phyloP scores from a whole-genome alignment of 2,113 vertebrate species.

The Gobio gobio region DNA sequence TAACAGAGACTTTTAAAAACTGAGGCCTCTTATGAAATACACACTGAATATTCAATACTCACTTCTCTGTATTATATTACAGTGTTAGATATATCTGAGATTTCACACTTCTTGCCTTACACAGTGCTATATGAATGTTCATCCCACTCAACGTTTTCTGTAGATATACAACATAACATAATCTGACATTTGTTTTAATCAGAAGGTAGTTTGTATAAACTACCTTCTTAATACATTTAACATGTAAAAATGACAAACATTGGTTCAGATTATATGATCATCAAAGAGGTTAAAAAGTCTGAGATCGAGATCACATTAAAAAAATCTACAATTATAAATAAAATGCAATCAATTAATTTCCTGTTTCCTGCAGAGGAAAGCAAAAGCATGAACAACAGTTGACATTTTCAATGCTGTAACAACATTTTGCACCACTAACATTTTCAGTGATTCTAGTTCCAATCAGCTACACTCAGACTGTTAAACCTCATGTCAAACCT shows the following conservation, averaged over 20 bases:
- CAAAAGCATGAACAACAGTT: neutral
- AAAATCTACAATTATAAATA: no score
- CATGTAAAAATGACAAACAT: no score
- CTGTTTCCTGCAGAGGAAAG: no score
- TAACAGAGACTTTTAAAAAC: slow-evolving; percentile 28
- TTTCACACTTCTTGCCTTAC: slow-evolving; percentile 9
- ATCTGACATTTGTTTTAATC: neutral
- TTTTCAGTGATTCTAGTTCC: neutral
- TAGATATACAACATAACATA: neutral
- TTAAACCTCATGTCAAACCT: neutral
- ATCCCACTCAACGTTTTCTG: neutral
- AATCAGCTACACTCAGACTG: neutral
- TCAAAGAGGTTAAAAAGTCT: no score
- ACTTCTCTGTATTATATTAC: slow-evolving; percentile 8
- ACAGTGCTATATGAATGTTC: neutral
- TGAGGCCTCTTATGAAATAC: slow-evolving; percentile 21
- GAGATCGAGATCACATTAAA: no score
- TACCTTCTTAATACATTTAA: no score
- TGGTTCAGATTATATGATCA: no score
- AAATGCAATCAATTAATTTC: no score
- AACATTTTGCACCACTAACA: neutral
- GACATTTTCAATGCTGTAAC: neutral
- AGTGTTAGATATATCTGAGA: neutral
- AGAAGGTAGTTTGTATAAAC: no score
- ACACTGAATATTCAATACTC: slow-evolving; percentile 34